phyloP scores from a whole-genome alignment of 2,888 invertebrate species.

The Polydrusus pterygomalis region DNA sequence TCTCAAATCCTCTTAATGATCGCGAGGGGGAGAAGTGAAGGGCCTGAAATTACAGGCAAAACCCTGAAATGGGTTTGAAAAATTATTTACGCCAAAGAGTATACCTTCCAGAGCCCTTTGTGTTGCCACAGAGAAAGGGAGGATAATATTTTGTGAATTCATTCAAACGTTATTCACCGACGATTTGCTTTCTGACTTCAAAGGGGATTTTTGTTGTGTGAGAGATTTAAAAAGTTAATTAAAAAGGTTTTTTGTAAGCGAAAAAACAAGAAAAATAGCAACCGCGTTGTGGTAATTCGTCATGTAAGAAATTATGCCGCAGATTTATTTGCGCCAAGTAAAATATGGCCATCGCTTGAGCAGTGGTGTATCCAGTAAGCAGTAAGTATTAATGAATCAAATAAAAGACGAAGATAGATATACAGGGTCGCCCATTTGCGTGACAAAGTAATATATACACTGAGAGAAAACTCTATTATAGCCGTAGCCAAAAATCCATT shows the following conservation, averaged over 20 bases:
- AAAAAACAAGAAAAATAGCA: neutral
- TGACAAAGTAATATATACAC: too few species aligned
- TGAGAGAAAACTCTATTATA: too few species aligned
- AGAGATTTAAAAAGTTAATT: constrained; percentile 54
- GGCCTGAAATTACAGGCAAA: constrained; percentile 61
- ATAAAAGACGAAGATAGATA: too few species aligned
- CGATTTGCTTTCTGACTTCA: constrained; percentile 51
- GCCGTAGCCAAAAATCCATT: too few species aligned
- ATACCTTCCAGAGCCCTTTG: constrained; percentile 48
- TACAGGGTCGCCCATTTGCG: too few species aligned
- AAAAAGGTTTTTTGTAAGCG: constrained; percentile 33
- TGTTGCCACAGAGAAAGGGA: constrained; percentile 44
- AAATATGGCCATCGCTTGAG: too few species aligned
- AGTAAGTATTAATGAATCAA: too few species aligned
- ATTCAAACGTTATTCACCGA: constrained; percentile 50
- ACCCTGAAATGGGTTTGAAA: constrained; percentile 61
- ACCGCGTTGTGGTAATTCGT: neutral
- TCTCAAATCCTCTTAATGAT: constrained; percentile 69
- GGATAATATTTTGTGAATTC: constrained; percentile 56
- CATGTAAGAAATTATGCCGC: too few species aligned
- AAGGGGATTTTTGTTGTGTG: constrained; percentile 42
- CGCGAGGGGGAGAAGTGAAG: constrained; percentile 59
- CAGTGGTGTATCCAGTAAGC: too few species aligned
- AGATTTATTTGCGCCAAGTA: too few species aligned
- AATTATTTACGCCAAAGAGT: constrained; percentile 64